phyloP scores from a whole-genome alignment of 2,797 vertebrate species.

The Chrosomus eos region DNA sequence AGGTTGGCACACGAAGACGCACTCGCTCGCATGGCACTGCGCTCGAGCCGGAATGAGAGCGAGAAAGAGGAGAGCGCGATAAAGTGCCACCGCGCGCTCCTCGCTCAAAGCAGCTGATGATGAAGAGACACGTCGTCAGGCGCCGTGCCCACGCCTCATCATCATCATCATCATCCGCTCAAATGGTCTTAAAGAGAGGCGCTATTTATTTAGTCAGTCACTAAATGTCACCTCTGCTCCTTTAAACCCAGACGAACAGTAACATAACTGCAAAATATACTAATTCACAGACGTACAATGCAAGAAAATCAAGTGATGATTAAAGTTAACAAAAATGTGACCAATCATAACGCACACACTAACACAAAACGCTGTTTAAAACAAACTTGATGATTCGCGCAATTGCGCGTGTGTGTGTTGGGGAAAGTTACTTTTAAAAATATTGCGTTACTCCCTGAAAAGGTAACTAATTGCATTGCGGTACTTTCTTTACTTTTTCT shows the following conservation, averaged over 20 bases:
- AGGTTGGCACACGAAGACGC: conserved; percentile 57
- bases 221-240: conserved; percentile 1
- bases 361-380: background rate
- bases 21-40: conserved; percentile 56
- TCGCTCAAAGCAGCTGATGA: conserved; percentile 43
- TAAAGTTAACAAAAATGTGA: background rate
- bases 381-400: background rate
- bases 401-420: too few relatives aligned
- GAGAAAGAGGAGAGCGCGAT: conserved; percentile 4
- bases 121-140: conserved; percentile 48
- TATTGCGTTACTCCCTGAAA: too few relatives aligned
- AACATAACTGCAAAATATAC: background rate
- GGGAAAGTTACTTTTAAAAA: too few relatives aligned
- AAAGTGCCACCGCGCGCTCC: conserved; percentile 28
- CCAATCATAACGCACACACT: background rate
- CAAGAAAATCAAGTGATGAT: too few relatives aligned
- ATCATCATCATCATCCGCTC: conserved; percentile 29
- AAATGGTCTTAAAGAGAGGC: conserved; percentile 4
- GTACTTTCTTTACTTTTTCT: too few relatives aligned
- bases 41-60: conserved; percentile 34
- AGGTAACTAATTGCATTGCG: too few relatives aligned
- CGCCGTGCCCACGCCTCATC: conserved; percentile 32
- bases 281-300: background rate
- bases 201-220: background rate
- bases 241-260: background rate